Conservation (phyloP, 1,140 invertebrate genomes). For the Caerostris darwini region DNA sequence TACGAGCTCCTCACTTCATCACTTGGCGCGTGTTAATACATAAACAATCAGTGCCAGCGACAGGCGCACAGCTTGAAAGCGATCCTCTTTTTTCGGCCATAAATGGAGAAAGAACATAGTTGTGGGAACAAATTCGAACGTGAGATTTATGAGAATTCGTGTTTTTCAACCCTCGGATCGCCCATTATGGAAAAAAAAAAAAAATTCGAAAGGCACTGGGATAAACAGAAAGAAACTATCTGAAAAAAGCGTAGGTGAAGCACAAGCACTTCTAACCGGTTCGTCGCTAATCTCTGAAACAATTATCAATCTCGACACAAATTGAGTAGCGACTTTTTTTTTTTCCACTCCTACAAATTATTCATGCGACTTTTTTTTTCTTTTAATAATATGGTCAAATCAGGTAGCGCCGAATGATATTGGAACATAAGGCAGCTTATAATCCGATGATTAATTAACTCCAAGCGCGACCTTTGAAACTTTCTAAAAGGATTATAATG, state of each 20-base stretch:
- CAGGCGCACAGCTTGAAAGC: background rate
- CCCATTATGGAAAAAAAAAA: constrained; percentile 6
- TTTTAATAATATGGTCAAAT: background rate
- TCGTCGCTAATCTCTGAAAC: constrained; percentile 15
- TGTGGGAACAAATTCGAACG: constrained; percentile 10
- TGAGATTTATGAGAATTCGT: constrained; percentile 54
- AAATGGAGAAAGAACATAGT: constrained; percentile 20
- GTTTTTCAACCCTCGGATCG: constrained; percentile 15
- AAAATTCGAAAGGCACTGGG: background rate
- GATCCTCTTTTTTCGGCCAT: background rate
- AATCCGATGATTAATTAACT: constrained; percentile 15
- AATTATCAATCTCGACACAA: constrained; percentile 23
- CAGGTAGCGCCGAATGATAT: background rate
- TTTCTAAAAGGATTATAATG: background rate
- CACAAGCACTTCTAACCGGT: background rate
- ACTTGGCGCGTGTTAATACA: background rate
- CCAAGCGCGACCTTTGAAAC: background rate
- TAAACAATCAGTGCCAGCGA: constrained; percentile 12
- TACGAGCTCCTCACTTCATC: background rate
- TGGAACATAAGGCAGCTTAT: background rate
- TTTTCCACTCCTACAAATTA: background rate
- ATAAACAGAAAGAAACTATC: constrained; percentile 26
- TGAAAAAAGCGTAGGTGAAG: background rate
- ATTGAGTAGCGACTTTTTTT: constrained; percentile 21
- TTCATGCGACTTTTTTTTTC: background rate